Percentiles rank a stretch among this genome's conserved stretches.
Evolutionary conservation across 2,113 vertebrate species (phyloP).

Genomic region (Onychorhynchus coronatus): DNA sequence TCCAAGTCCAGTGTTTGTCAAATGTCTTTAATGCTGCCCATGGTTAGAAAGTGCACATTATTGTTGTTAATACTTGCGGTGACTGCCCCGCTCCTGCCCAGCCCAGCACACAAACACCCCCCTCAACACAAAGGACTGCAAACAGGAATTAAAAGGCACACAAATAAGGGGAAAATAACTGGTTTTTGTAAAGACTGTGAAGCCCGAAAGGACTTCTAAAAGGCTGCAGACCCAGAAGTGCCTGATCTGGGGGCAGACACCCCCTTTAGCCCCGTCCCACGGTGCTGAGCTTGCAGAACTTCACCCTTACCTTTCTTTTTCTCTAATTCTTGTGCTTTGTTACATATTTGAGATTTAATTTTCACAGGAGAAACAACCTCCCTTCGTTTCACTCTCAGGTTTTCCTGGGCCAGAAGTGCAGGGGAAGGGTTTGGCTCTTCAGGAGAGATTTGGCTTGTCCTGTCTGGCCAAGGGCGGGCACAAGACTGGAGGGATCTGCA

Average conservation of each 20-base stretch:
- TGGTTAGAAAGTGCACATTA: neutral
- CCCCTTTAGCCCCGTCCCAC: accelerated
- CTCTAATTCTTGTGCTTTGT: neutral
- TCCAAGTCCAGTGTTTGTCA: neutral
- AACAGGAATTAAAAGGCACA: neutral
- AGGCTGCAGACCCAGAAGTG: neutral
- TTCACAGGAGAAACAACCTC: neutral
- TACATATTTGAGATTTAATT: neutral
- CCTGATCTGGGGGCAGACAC: neutral
- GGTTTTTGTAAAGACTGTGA: neutral
- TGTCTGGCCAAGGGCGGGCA: neutral
- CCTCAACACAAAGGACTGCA: neutral
- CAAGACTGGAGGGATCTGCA: neutral
- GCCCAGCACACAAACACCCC: neutral
- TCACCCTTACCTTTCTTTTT: neutral
- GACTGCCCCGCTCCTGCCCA: neutral
- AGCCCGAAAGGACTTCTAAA: neutral
- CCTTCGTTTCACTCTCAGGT: neutral
- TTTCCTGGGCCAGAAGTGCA: neutral
- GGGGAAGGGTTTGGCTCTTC: neutral
- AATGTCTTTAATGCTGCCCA: neutral
- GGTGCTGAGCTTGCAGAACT: neutral
- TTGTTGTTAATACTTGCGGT: neutral
- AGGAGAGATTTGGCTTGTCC: neutral
- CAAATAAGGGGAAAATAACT: neutral